Evolutionary conservation across 2,797 vertebrate species (phyloP).

Genomic region (Poecilia picta): DNA sequence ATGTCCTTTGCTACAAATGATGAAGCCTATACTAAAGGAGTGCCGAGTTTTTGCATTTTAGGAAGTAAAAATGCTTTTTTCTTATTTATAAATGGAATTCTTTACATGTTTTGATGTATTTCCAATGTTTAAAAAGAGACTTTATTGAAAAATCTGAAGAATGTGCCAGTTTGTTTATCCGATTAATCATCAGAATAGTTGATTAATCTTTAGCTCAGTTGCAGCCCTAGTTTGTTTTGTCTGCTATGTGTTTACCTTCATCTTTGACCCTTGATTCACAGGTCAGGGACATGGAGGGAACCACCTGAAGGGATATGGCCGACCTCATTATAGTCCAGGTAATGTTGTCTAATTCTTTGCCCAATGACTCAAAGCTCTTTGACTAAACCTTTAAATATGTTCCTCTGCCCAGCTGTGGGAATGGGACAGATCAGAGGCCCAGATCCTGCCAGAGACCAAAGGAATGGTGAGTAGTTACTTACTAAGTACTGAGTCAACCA

Average conservation of each 20-base stretch:
- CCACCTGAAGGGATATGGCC: constrained; percentile 64
- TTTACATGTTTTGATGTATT: no score
- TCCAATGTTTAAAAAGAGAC: no score
- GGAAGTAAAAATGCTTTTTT: background rate
- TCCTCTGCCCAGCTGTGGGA: constrained; percentile 39
- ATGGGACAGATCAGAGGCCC: constrained; percentile 54
- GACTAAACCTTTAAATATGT: background rate
- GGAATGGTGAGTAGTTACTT: constrained; percentile 36
- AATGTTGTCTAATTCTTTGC: background rate
- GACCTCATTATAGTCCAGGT: constrained; percentile 62
- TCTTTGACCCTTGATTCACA: constrained; percentile 16
- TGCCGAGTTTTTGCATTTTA: no score
- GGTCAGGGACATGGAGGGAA: constrained; percentile 53
- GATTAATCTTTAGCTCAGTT: no score
- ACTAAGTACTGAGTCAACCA: background rate
- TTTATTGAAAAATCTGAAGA: no score
- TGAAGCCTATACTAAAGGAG: no score
- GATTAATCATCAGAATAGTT: no score
- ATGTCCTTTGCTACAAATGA: no score
- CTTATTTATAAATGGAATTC: no score
- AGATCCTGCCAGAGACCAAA: constrained; percentile 58
- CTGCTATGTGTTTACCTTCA: background rate
- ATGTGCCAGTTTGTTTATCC: no score
- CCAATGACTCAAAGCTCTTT: background rate
- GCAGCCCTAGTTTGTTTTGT: background rate